Base-by-base conservation (phyloP, 2,797 vertebrate genomes). In the Lagodon rhomboides region DNA sequence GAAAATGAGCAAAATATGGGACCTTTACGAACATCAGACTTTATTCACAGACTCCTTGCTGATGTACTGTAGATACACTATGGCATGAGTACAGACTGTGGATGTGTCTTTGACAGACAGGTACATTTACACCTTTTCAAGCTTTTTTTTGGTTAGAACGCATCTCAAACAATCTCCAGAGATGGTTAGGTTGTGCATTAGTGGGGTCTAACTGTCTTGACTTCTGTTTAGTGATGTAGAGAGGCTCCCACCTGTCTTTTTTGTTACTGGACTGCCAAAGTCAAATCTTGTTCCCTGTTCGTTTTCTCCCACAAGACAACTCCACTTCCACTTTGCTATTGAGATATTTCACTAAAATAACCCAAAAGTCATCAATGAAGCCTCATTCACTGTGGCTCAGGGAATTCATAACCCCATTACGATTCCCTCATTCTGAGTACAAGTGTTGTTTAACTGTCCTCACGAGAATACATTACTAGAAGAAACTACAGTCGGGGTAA, bases 341-440 rank as follows among this genome's bases (percentile, higher is more conserved):
- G 50, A 55, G 56, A 41, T 66, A 22, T 58, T 68, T 22, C 22
- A 62, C 51, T 18, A 50, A 55, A 79, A 73, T 63, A 62, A 59
- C 30, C 23, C 30, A 30, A 74, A 69, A 22, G 9, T 64, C 11
- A 58, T 64, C 23, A 50, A 27, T n/a, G 65, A 55, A 38, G 30
- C 34, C 64, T 68, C 9, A 56, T 61, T 58, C 12, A 50, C 16
- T 38, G 30, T 38, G 23, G 43, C 23, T 56, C 16, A 76, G 41
- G 27, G 49, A 18, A 17, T 53, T 34, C 47, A n/a, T 25, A 47
- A 63, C 56, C 4, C n/a, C 15, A 25, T 18, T 41, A n/a, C 12
- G 69, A 55, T 53, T 18, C 17, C 34, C 23, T 64, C 65, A 68
- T 58, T 27, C 6, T 64, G 17, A 13, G n/a, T 77, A 65, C 74